Conservation (phyloP, 2,888 invertebrate genomes). For the Himalopsyche kuldschensis region DNA sequence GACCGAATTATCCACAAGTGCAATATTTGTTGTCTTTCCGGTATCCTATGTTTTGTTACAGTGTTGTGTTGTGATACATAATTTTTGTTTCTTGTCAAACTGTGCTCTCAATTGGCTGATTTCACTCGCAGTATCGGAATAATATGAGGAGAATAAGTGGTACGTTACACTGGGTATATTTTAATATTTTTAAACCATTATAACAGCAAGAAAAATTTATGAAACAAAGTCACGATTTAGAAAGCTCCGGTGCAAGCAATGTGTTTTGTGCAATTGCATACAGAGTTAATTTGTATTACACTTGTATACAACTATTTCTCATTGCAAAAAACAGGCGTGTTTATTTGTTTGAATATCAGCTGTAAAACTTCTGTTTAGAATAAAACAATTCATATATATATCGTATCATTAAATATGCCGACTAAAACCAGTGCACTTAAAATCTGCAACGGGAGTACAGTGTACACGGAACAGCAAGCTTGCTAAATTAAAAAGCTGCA, state of each 20-base stretch:
- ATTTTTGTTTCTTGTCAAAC: conserved; percentile 24
- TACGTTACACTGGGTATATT: background rate
- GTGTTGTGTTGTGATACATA: conserved; percentile 16
- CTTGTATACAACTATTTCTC: background rate
- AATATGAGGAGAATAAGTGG: background rate
- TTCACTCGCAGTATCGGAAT: background rate
- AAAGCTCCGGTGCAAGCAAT: background rate
- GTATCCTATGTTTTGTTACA: background rate
- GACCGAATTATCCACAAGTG: background rate
- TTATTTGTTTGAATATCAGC: background rate
- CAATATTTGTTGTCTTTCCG: background rate
- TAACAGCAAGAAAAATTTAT: background rate
- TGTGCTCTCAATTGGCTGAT: conserved; percentile 5
- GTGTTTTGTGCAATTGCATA: background rate
- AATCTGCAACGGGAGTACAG: background rate
- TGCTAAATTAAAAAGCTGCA: background rate
- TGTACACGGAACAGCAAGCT: background rate
- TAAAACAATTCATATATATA: background rate
- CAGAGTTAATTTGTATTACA: background rate
- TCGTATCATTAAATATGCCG: background rate
- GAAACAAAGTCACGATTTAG: background rate
- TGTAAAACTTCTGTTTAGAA: background rate
- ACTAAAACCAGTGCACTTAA: background rate
- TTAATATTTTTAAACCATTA: background rate
- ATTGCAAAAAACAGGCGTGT: background rate